Conservation (phyloP, 1,140 invertebrate species). For the Holotrichia oblita region DNA sequence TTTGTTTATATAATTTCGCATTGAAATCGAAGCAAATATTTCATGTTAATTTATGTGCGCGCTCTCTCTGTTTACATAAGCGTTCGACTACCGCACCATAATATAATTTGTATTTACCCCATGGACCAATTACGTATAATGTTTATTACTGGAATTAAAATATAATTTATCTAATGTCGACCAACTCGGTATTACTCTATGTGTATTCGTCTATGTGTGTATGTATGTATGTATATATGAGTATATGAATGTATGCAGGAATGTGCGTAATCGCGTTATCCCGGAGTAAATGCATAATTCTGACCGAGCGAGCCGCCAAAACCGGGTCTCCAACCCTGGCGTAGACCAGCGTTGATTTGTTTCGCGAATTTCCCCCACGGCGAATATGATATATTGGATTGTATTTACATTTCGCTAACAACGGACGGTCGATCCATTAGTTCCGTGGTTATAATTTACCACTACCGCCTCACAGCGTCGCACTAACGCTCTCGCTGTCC, state of each 20-base stretch:
- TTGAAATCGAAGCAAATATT: conserved; percentile 21
- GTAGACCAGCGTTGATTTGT: conserved; percentile 13
- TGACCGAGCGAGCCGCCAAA: conserved; percentile 14
- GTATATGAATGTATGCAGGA: not conserved
- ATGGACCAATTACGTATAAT: conserved; percentile 30
- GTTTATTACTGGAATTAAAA: conserved; percentile 35
- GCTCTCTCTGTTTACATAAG: conserved; percentile 24
- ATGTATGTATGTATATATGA: not conserved
- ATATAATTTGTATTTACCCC: conserved; percentile 30
- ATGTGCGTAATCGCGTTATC: conserved; percentile 30
- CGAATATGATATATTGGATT: conserved; percentile 35
- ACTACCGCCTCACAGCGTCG: not conserved
- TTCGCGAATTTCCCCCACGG: conserved; percentile 23
- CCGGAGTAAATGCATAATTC: conserved; percentile 27
- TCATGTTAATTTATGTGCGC: conserved; percentile 16
- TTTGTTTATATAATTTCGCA: conserved; percentile 31
- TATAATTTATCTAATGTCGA: conserved; percentile 30
- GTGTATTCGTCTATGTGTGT: too few species aligned
- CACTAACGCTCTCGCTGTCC: not conserved
- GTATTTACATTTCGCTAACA: conserved; percentile 33
- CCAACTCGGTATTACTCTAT: not conserved
- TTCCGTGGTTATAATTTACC: conserved; percentile 23
- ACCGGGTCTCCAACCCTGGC: not conserved
- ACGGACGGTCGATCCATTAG: conserved; percentile 32
- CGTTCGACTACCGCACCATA: conserved; percentile 17